Evolutionary conservation across 2,113 vertebrate species (phyloP), one percentile per base, ranked within the genome.

Genomic region (Micronisus gabar): DNA sequence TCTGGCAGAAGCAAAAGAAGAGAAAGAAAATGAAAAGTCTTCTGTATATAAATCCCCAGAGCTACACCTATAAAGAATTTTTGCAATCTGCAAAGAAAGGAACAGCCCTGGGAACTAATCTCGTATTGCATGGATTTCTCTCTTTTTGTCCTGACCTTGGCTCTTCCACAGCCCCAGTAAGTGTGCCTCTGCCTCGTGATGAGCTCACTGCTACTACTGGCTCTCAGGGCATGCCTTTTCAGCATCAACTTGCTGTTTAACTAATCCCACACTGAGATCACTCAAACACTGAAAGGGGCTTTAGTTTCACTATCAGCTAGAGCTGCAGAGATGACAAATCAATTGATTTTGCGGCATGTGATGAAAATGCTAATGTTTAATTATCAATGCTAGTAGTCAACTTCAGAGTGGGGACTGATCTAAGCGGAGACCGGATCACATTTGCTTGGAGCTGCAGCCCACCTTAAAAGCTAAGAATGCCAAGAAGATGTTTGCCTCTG

Each of bases 81-180:
- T 94, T 91, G 48, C 92, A 93, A 63, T 96, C 92, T 95, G 81
- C 45, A 68, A 91, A 94, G 81, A 95, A 96, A 95, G 61, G 45
- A 97, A 96, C 84, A 97, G 84, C 92, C 94, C 63, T 1, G 0
- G 86, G 94, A 97, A 66, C 61, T 96, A 93, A 95, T 96, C 84
- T 89, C 63, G 79, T 43, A 70, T 50, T 93, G 73, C 86, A 59
- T 50, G 71, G 19, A 72, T 96, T 96, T 94, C 43, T 34, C 53
- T 92, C 62, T 81, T 89, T 96, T 95, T 97, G 34, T 93, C 58
- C 84, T 94, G 96, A 97, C 95, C 95, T 98, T 97, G 91, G 58
- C 78, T 97, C 48, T 89, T 55, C 45, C 61, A 65, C 43, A 94
- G 43, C 27, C 63, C 30, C 63, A 66, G 27, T 56, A 45, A 90